Evolutionary conservation across 2,113 vertebrate species (phyloP).

Genomic region (Ahaetulla prasina): DNA sequence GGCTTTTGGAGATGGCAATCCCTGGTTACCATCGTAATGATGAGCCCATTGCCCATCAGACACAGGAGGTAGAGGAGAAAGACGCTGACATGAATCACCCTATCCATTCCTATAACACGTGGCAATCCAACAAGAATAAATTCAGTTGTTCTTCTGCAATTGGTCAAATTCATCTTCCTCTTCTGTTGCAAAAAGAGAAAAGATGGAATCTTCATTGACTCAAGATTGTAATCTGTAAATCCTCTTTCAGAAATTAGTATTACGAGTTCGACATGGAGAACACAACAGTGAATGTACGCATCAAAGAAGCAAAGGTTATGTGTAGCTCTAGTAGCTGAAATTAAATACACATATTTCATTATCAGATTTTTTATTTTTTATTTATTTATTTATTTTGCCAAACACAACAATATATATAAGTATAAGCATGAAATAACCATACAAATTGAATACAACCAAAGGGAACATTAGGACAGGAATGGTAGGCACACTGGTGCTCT

Average conservation of each 20-base stretch:
- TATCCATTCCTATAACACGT: neutral
- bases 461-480: no score
- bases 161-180: neutral
- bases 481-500: no score
- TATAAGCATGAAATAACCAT: no score
- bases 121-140: constrained; percentile 29
- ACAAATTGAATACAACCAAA: no score
- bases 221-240: neutral
- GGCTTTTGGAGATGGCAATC: neutral
- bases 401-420: no score
- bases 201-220: neutral
- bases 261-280: neutral
- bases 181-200: neutral
- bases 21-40: neutral
- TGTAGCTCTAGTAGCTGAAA: neutral
- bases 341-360: neutral
- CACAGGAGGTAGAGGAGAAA: neutral
- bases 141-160: neutral
- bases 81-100: neutral
- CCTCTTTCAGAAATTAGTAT: neutral
- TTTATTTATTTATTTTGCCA: no score
- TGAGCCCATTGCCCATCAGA: neutral
- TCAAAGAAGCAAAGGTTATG: neutral
- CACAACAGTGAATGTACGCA: neutral
- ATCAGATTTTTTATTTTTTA: no score